Evolutionary conservation across 2,888 invertebrate species (phyloP).

Genomic region (Sesamia inferens): DNA sequence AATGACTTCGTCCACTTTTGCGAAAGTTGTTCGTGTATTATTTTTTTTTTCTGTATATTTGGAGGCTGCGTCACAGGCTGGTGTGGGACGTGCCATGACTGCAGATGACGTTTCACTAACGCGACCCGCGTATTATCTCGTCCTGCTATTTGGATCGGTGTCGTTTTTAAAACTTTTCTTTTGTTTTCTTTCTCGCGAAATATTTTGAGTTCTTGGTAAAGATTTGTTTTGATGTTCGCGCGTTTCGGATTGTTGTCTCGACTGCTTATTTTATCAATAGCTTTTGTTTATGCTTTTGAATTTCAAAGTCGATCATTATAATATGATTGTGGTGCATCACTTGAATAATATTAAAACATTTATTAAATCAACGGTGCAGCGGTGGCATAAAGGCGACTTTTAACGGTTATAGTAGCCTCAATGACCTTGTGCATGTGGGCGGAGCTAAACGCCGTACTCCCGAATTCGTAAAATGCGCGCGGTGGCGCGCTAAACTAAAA

Average conservation of each 20-base stretch:
- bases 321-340: background rate
- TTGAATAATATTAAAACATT: conserved; percentile 1
- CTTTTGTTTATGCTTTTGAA: conserved; percentile 26
- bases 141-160: conserved; percentile 74
- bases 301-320: conserved; percentile 16
- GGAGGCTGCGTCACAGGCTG: conserved; percentile 75
- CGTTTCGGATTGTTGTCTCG: conserved; percentile 26
- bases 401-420: too few relatives aligned
- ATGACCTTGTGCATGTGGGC: too few relatives aligned
- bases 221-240: conserved; percentile 51
- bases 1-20: conserved; percentile 88
- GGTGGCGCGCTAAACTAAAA: too few relatives aligned
- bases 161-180: conserved; percentile 69
- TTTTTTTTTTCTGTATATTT: conserved; percentile 76
- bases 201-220: conserved; percentile 53
- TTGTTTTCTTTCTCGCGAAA: conserved; percentile 60
- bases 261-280: conserved; percentile 22
- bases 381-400: too few relatives aligned
- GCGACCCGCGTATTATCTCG: conserved; percentile 72
- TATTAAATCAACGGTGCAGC: background rate
- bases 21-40: conserved; percentile 82
- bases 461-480: too few relatives aligned
- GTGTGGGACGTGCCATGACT: conserved; percentile 78
- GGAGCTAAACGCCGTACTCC: too few relatives aligned
- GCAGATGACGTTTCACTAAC: conserved; percentile 76